Percentiles rank a stretch among this genome's conserved stretches.
These are phyloP conservation scores for Phalacrocorax pelagicus DNA, from an alignment of 2,113 vertebrate species.

Conservation along the genomic window DNA sequence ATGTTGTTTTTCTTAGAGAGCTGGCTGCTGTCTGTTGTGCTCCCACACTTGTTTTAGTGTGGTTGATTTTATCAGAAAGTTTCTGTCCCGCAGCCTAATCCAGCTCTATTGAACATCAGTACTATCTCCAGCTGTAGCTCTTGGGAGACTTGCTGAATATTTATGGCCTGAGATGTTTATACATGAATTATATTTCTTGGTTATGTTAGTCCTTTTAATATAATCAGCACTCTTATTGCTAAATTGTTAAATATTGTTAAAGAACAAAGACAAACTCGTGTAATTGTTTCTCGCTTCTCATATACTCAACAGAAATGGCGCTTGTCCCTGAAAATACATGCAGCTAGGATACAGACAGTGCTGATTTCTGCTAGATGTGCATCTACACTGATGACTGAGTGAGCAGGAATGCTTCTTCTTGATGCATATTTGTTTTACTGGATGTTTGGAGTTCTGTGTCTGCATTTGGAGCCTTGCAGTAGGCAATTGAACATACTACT, in stretches of 20 bases:
- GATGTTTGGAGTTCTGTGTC: not conserved
- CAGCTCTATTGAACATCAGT: not conserved
- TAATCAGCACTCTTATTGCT: not conserved
- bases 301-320: conserved; percentile 12
- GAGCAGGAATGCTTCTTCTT: not conserved
- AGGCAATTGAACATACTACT: not conserved
- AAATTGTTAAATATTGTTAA: not conserved
- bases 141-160: not conserved
- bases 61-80: not conserved
- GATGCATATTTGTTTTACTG: not conserved
- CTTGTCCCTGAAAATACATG: conserved; percentile 76
- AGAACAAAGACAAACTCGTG: not conserved
- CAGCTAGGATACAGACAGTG: conserved; percentile 70
- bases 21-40: not conserved
- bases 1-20: not conserved
- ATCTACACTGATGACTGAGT: not conserved
- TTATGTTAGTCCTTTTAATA: not conserved
- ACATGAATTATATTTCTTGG: not conserved
- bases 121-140: not conserved
- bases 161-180: not conserved
- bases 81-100: not conserved
- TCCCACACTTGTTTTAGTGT: not conserved
- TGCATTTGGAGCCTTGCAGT: not conserved
- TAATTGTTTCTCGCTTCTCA: not conserved
- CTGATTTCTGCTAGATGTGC: conserved; percentile 76